These are phyloP conservation scores for Ascidia mentula DNA, from an alignment of 23 tunicate species.

Conservation along the genomic window DNA sequence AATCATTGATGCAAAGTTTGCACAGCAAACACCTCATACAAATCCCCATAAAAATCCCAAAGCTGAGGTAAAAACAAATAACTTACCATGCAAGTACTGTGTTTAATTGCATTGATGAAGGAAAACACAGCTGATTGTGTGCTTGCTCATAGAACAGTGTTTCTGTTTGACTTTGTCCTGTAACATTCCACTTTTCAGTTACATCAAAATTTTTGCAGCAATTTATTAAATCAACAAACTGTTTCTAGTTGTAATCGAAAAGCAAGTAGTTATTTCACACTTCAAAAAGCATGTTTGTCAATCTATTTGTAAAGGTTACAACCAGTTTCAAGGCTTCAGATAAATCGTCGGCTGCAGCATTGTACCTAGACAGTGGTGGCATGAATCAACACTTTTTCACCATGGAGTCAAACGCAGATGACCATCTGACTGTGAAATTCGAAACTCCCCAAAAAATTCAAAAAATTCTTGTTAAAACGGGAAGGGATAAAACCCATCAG, in stretches of 20 bases:
- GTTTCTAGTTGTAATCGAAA: too few species aligned
- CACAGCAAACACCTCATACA: not conserved
- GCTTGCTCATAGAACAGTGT: too few species aligned
- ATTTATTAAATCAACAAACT: too few species aligned
- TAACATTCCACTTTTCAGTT: too few species aligned
- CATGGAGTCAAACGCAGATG: not conserved
- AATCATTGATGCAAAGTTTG: slow-evolving; percentile 8
- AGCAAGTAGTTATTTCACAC: too few species aligned
- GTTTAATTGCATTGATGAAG: too few species aligned
- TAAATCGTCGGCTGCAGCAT: not conserved
- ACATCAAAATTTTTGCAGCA: too few species aligned
- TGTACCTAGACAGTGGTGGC: slow-evolving; percentile 6
- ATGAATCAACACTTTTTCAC: slow-evolving; percentile 11
- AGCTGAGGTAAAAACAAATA: not conserved
- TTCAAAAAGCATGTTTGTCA: too few species aligned
- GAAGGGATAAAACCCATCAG: not conserved
- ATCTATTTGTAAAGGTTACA: not conserved
- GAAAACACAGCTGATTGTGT: not conserved
- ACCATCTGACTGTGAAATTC: not conserved
- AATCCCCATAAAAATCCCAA: slow-evolving; percentile 5
- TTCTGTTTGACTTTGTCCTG: too few species aligned
- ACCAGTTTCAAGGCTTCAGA: not conserved
- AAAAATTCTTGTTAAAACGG: not conserved
- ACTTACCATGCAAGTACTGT: not conserved
- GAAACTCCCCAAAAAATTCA: not conserved